Evolutionary conservation across 2,888 invertebrate genomes (phyloP), one percentile per base, ranked within the genome.

Genomic region (Beris chalybata): DNA sequence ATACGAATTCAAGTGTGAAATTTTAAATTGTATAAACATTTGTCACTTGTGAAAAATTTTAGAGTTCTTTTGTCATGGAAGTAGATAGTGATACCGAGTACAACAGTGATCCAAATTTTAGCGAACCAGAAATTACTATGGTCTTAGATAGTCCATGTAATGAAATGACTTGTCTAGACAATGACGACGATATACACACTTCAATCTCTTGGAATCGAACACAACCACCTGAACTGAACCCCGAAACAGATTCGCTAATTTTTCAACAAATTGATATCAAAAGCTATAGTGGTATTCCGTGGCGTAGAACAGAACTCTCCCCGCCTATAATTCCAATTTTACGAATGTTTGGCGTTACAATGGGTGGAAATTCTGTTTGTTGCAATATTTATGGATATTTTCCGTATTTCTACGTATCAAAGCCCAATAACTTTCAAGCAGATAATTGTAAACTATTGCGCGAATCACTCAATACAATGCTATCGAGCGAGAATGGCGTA

Each of bases 221-320:
- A 3, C 77, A 85, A 7, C 86, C 90, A 2, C 86, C 86, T 0
- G 65, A 77, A 3, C 76, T 94, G n/a, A 82, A 94, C 80, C 86
- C 92, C 0, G 77, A 80, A 32, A 85, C 80, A 64, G 89, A 93
- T 75, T 79, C 82, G 4, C 79, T 98, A 47, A 82, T 88, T 47
- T 98, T 98, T 80, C 97, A 98, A 81, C 97, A 97, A 82, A 83
- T 97, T 64, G 97, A 97, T 78, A 86, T 97, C 69, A 97, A 97
- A 77, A 89, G 93, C 81, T 97, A 97, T 76, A 87, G 89, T 76
- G 89, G 89, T 1, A 81, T 82, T 64, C 88, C 92, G 3, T 76
- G 93, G 70, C 79, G 85, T 31, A 93, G 92, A 52, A 97, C 97
- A 96, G 95, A 95, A 13, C 96, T 96, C 2, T 89, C 92, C 43